Base-by-base conservation (phyloP, 2,888 invertebrate species). In the Barypeithes pellucidus region DNA sequence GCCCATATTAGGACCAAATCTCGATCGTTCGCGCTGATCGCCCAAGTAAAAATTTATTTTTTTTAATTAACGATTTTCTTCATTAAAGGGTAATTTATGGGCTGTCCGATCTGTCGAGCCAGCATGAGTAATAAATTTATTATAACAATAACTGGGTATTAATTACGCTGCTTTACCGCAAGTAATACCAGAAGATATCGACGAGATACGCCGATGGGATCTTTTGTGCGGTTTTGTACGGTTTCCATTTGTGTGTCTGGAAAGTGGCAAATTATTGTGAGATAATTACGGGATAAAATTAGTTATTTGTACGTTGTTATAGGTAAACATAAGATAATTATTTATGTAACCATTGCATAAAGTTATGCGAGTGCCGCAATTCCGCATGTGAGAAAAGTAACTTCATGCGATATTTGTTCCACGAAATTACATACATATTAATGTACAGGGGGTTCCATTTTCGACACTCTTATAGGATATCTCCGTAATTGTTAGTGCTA, bases 61-160 rank as follows among this genome's bases (percentile, higher is more conserved):
- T 67, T 72, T 72, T 72, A 72, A 72, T 72, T 72, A 72, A 41
- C 39, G 43, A 67, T 62, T 72, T 72, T 72, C 72, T 72, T 72
- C 72, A 67, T 72, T 72, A 72, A 60, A 62, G 12, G 47, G 14
- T 54, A 67, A 72, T 67, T 72, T 72, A 72, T 62, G 67, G 57
- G 45, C 72, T 50, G 52, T 72, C 72, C 67, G 66, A 67, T 8
- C 72, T 72, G 72, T 72, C 72, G 72, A 72, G 67, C 61, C 36
- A 62, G 67, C 72, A 72, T 72, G 67, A 67, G 67, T 72, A 72
- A 72, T 72, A 72, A 72, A 72, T 72, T 72, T 72, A 72, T 72
- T 67, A 62, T 62, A 72, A 72, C 72, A 72, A 72, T 72, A 57
- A 61, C 45, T 14, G 60, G 20, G 62, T 41, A 72, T 72, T 72